Evolutionary conservation across 2,113 vertebrate genomes (phyloP), one percentile per base, ranked within the genome.

Genomic region (Pontoporia blainvillei): DNA sequence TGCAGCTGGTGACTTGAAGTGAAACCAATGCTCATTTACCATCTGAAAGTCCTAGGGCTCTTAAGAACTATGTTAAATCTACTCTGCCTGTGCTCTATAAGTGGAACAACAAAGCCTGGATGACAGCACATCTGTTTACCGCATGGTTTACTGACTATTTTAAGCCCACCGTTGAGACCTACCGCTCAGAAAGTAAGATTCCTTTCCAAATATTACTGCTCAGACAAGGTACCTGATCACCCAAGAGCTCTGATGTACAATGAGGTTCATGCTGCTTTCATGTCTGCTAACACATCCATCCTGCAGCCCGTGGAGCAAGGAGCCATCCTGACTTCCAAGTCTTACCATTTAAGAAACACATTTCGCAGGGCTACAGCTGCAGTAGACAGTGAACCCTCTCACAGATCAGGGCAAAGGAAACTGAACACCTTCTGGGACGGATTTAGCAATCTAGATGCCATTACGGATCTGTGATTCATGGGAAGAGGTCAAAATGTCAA

Each of bases 61-160:
- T 34, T 7, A 7, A 13, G 46, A 34, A 7, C 2, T 9, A 1
- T 0, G 29, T 4, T 2, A 2, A 12, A 3, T 4, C 44, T 76
- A 6, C 46, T 76, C 46, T 21, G 73, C 46, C 46, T 12, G 73
- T 7, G 73, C 44, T 52, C 73, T 34, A 14, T 20, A 2, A 21
- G n/a, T 6, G 73, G 64, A 9, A 21, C 31, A 5, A 13, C 31
- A 76, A 21, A 1, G 73, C 0, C 1, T 29, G 73, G 29, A 11
- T 6, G 73, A 7, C 73, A 21, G 46, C 46, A 21, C 8, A 2
- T 3, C 72, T 31, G 1, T 2, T 21, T 21, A 21, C 31, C 31
- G 10, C 44, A 4, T 7, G 3, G 31, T 21, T 76, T 6, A 3
- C 17, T 21, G 0, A 52, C 31, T 78, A n/a, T 54, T 54, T 78